Percentiles rank a stretch among this genome's conserved stretches.
Conservation (phyloP, 2,888 invertebrate species). For the Diplolepis rosae region DNA sequence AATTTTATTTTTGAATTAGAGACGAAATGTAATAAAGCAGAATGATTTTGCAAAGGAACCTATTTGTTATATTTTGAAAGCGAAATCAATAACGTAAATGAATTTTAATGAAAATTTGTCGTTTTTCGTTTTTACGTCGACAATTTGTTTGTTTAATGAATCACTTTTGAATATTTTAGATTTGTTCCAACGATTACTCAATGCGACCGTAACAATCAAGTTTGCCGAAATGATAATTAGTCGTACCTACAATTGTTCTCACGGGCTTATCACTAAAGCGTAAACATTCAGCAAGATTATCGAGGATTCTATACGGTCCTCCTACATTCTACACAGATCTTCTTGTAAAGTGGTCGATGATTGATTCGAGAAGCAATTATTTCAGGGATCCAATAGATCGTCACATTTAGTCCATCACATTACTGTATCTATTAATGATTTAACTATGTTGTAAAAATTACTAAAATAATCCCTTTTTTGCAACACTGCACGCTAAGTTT, state of each 20-base stretch:
- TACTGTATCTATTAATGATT: constrained; percentile 32
- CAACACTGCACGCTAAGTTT: too few relatives aligned
- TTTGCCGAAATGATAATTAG: constrained; percentile 43
- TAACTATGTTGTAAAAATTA: constrained; percentile 3
- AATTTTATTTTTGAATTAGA: too few relatives aligned
- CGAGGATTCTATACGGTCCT: constrained; percentile 38
- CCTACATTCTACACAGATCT: constrained; percentile 5
- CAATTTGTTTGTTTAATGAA: too few relatives aligned
- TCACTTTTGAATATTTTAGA: too few relatives aligned
- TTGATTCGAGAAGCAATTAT: constrained; percentile 28
- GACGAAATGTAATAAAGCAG: too few relatives aligned
- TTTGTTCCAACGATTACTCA: constrained; percentile 44
- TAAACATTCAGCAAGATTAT: constrained; percentile 57
- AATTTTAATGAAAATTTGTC: too few relatives aligned
- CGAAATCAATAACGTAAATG: too few relatives aligned
- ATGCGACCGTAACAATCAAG: constrained; percentile 52
- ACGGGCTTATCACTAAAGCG: constrained; percentile 57
- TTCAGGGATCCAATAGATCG: neutral
- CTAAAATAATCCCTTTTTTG: too few relatives aligned
- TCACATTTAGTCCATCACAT: neutral
- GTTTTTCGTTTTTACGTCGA: too few relatives aligned
- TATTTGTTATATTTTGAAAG: too few relatives aligned
- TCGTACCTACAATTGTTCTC: constrained; percentile 48
- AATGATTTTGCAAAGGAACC: too few relatives aligned
- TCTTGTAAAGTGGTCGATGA: constrained; percentile 22